Evolutionary conservation across 2,113 vertebrate species (phyloP).

Genomic region (Xyliphius kryptos): DNA sequence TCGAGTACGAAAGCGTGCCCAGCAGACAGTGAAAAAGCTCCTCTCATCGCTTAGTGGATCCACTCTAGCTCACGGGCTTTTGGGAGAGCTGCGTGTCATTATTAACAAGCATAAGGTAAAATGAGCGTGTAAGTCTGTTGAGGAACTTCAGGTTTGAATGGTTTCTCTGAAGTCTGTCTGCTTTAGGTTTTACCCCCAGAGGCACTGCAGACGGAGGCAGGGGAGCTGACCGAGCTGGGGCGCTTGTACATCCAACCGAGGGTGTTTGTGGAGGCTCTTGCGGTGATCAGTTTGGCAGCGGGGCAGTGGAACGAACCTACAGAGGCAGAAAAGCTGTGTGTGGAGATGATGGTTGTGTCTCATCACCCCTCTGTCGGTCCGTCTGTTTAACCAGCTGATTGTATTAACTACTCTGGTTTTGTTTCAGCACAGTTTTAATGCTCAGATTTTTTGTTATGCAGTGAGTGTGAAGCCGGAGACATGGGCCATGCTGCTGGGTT

Average conservation of each 20-base stretch:
- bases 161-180: not conserved
- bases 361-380: slow-evolving; percentile 90
- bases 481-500: slow-evolving; percentile 78
- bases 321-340: slow-evolving; percentile 77
- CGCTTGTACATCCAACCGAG: slow-evolving; percentile 72
- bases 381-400: not conserved
- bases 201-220: slow-evolving; percentile 70
- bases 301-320: slow-evolving; percentile 66
- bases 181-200: slow-evolving; percentile 76
- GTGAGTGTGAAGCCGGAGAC: slow-evolving; percentile 71
- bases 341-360: slow-evolving; percentile 78
- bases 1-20: slow-evolving; percentile 80
- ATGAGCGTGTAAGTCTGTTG: not conserved
- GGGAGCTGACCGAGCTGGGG: slow-evolving; percentile 78
- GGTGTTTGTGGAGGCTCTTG: slow-evolving; percentile 77
- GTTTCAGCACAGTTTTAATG: not conserved
- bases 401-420: fast-evolving
- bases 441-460: slow-evolving; percentile 40
- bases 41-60: slow-evolving; percentile 79
- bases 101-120: slow-evolving; percentile 85
- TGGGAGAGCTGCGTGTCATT: slow-evolving; percentile 78
- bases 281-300: slow-evolving; percentile 72
- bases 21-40: slow-evolving; percentile 80
- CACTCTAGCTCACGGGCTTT: slow-evolving; percentile 76
- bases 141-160: not conserved